Base-by-base conservation (phyloP, 2,797 vertebrate genomes). In the Decapterus maruadsi region DNA sequence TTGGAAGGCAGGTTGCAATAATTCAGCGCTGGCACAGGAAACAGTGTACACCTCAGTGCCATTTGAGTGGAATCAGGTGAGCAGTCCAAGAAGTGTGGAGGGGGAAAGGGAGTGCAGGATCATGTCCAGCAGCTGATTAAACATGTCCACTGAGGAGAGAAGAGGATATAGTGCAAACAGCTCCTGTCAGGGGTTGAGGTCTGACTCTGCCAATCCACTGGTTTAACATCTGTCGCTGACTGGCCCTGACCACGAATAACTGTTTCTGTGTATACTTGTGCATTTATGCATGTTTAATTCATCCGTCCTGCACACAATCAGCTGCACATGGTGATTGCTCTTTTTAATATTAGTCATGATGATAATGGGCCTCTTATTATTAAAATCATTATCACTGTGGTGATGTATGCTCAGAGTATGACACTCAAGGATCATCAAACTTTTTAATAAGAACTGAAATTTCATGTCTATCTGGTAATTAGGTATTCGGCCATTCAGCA, bases 41-140 rank as follows among this genome's bases (percentile, higher is more conserved):
- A 69, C 36, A 3, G 20, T 77, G 88, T 68, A 81, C 83, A 84
- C 77, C 78, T 87, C 59, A 19, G 65, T 82, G 77, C 70, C 76
- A 70, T 78, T 10, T 72, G 63, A 86, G 60, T 42, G 63, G 63
- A 77, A 87, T 77, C 31, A 73, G 63, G 58, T n/a, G 53, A 59
- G 70, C 72, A 10, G 58, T 82, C 78, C 71, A 75, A 74, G 50
- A 63, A 59, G 68, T 68, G 75, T 81, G 71, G 51, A 75, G 63
- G 69, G 73, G 68, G 69, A 80, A 83, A 69, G 26, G 66, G 54
- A 68, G 62, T 22, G 80, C 6, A 2, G 75, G 78, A 82, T 87
- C 66, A 87, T 81, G 65, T 81, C 68, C 57, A 0, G 60, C 87
- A 90, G 84, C 89, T 91, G 85, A 84, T 89, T 77, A 90, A 91